Percentiles rank a stretch among this genome's conserved stretches.
These are phyloP conservation scores for Geophilus truncorum DNA, from an alignment of 2,888 invertebrate genomes.

Conservation along the genomic window DNA sequence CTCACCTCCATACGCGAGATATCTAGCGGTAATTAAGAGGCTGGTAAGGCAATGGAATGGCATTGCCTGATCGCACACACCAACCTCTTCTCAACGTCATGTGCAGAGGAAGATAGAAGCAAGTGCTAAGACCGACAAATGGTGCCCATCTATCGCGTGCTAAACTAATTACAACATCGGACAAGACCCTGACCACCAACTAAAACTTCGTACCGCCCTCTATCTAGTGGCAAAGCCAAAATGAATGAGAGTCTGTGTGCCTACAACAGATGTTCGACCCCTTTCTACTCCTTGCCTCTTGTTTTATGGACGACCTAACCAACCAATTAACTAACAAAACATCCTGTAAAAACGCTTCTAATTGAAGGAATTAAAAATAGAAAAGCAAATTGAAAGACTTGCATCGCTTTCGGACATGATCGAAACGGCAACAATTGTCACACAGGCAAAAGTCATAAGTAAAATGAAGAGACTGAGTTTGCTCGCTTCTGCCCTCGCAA, in stretches of 20 bases:
- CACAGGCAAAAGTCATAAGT: background rate
- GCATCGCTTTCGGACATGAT: background rate
- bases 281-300: background rate
- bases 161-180: constrained; percentile 16
- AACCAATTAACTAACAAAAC: background rate
- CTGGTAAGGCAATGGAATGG: background rate
- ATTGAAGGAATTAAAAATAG: background rate
- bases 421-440: background rate
- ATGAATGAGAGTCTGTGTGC: background rate
- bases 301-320: background rate
- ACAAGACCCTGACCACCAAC: constrained; percentile 15
- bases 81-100: constrained; percentile 16
- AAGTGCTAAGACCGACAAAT: background rate
- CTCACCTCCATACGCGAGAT: background rate
- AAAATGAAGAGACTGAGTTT: background rate
- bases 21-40: background rate
- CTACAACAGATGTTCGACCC: background rate
- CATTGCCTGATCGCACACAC: constrained; percentile 16
- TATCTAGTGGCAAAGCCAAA: background rate
- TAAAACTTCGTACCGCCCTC: constrained; percentile 7
- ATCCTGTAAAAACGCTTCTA: background rate
- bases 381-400: background rate
- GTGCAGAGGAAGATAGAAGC: background rate
- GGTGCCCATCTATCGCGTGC: constrained; percentile 2
- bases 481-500: constrained; percentile 12